Conservation (phyloP, 2,888 invertebrate genomes). For the Gasteruption jaculator region DNA sequence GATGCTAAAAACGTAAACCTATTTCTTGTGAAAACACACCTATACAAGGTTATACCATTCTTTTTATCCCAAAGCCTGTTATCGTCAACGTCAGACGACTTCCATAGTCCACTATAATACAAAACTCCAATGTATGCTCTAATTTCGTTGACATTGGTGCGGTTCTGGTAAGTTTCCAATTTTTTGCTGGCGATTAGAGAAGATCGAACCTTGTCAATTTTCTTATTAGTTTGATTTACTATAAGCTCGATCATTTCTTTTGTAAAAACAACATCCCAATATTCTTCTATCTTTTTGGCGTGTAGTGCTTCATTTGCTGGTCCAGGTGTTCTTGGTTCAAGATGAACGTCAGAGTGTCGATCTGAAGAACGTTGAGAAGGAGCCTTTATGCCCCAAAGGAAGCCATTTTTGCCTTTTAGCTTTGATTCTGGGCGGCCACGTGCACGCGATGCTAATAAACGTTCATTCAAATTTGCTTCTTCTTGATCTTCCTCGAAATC, state of each 20-base stretch:
- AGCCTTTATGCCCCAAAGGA: background rate
- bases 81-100: conserved; percentile 7
- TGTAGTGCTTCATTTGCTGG: background rate
- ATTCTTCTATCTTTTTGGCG: background rate
- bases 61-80: conserved; percentile 6
- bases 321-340: background rate
- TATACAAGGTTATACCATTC: conserved; percentile 6
- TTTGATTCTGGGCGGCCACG: conserved; percentile 1
- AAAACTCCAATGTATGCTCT: conserved; percentile 27
- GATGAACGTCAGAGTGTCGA: conserved; percentile 1
- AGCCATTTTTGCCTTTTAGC: conserved; percentile 8
- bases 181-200: background rate
- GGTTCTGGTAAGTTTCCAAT: conserved; percentile 4
- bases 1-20: conserved; percentile 8
- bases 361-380: background rate
- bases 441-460: background rate
- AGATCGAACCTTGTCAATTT: background rate
- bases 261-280: conserved; percentile 2
- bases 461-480: conserved; percentile 2
- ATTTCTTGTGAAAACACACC: background rate
- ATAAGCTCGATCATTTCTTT: background rate
- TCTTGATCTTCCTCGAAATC: too few relatives aligned
- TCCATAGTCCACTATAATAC: conserved; percentile 3
- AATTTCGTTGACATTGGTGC: conserved; percentile 23
- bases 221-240: background rate